phyloP scores from a whole-genome alignment of 2,797 vertebrate species.

The Intellagama lesueurii region DNA sequence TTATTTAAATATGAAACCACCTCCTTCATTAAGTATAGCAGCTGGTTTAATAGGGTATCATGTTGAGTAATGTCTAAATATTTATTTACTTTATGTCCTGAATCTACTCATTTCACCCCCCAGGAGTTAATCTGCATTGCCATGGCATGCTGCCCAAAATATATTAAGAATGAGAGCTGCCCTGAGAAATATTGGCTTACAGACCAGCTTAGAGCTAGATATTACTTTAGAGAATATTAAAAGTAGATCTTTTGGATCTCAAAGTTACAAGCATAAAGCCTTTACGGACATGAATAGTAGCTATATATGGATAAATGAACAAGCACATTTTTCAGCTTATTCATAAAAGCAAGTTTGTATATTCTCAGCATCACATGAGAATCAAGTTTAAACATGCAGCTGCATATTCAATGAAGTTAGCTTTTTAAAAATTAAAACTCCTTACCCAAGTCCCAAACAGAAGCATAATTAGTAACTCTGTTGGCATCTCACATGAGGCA shows the following conservation, averaged over 20 bases:
- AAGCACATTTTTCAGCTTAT: not conserved
- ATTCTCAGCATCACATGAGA: not conserved
- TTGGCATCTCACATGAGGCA: not conserved
- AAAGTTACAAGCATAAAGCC: conserved; percentile 30
- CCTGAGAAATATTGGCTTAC: conserved; percentile 26
- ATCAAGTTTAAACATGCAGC: conserved; percentile 23
- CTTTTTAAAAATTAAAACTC: not conserved
- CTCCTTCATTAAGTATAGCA: conserved; percentile 58
- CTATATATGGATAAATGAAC: not conserved
- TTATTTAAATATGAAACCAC: conserved; percentile 54
- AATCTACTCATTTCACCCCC: conserved; percentile 14
- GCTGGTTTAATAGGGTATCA: conserved; percentile 48
- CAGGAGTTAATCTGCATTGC: conserved; percentile 34
- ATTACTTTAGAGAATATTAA: conserved; percentile 33
- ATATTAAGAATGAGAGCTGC: conserved; percentile 40
- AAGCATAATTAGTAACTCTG: conserved; percentile 8
- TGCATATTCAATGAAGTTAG: not conserved
- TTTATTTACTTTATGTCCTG: conserved; percentile 18
- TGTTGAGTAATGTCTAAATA: conserved; percentile 52
- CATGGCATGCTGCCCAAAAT: conserved; percentile 43
- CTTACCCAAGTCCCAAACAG: not conserved
- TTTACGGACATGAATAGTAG: not conserved
- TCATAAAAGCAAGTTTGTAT: conserved; percentile 16
- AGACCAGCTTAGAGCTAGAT: not conserved
- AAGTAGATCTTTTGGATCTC: not conserved